Base-by-base conservation (phyloP, 2,888 invertebrate species). In the Microctonus aethiopoides region DNA sequence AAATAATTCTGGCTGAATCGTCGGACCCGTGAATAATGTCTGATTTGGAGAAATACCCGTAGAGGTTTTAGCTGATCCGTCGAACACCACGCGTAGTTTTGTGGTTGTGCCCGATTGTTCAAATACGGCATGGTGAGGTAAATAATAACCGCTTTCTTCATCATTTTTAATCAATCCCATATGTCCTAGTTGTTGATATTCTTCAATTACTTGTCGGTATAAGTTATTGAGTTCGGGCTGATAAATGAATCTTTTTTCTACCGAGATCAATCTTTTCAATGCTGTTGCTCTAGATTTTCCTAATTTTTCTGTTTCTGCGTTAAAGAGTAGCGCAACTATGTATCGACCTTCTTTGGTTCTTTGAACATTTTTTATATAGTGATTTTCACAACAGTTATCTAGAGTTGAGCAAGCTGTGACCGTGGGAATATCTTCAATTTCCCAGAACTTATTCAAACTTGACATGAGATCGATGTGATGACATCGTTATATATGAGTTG, bases 121-220 rank as follows among this genome's bases (percentile, higher is more conserved):
- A 0, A 64, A 71, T 0, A 83, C 80, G 0, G 76, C 68, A 26
- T 82, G 81, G 72, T 84, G 81, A 22, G 82, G 81, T 1, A 83
- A 39, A 59, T 79, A 83, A 54, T 70, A 78, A 1, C 70, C 69
- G 6, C 60, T 52, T 10, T 63, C 46, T 7, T 10, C 3, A 6
- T 51, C 54, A 4, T 66, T 26, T 11, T 20, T 32, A 6, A 59
- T 13, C 32, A 5, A n/a, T 20, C 62, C 13, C 75, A 77, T 77
- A 59, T 77, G 74, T 29, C 73, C 68, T 16, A 72, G 46, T 20
- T 70, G 54, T 16, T 72, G 16, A 46, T 75, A 78, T 26, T 78
- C 75, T 0, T 64, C 24, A 10, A 76, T 63, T 13, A 72, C 69
- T 9, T 59, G 51, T 0, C 11, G 34, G 36, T 74, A 74, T 51